These are phyloP conservation scores for Phaethornis superciliosus DNA, from an alignment of 2,113 vertebrate genomes.

Conservation along the genomic window DNA sequence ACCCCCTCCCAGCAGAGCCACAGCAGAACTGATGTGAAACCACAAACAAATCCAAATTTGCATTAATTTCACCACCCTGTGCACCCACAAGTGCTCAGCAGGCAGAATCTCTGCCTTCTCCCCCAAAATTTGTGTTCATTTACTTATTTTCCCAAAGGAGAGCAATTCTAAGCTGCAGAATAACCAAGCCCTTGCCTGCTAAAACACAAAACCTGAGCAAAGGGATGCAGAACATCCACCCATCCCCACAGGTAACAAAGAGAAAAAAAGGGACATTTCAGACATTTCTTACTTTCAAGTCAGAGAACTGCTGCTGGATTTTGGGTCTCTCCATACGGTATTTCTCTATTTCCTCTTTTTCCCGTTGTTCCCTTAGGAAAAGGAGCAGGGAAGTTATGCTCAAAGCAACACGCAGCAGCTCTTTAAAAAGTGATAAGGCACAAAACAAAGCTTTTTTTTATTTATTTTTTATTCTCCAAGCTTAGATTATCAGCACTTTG, in stretches of 20 bases:
- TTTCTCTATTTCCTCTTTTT: slow-evolving; percentile 98
- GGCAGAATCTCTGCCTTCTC: background rate
- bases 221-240: background rate
- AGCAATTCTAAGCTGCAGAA: background rate
- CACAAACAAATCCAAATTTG: background rate
- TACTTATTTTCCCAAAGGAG: background rate
- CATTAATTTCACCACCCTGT: background rate
- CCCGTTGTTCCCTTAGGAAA: slow-evolving; percentile 88
- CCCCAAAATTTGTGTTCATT: rapidly evolving
- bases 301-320: slow-evolving; percentile 98
- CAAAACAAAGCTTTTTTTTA: background rate
- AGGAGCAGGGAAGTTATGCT: background rate
- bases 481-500: background rate
- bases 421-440: background rate
- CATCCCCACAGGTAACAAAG: background rate
- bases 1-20: no score
- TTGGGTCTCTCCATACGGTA: slow-evolving; percentile 98
- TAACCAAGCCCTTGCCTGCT: rapidly evolving
- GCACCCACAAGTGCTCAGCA: background rate
- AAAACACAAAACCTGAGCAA: background rate
- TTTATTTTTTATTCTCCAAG: background rate
- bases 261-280: background rate
- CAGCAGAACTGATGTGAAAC: no score
- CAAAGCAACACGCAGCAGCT: background rate
- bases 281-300: slow-evolving; percentile 86